A percentile compares a stretch with the other conserved stretches of the same genome.
Evolutionary conservation across 2,888 invertebrate species (phyloP).

Genomic region (Homarus gammarus): DNA sequence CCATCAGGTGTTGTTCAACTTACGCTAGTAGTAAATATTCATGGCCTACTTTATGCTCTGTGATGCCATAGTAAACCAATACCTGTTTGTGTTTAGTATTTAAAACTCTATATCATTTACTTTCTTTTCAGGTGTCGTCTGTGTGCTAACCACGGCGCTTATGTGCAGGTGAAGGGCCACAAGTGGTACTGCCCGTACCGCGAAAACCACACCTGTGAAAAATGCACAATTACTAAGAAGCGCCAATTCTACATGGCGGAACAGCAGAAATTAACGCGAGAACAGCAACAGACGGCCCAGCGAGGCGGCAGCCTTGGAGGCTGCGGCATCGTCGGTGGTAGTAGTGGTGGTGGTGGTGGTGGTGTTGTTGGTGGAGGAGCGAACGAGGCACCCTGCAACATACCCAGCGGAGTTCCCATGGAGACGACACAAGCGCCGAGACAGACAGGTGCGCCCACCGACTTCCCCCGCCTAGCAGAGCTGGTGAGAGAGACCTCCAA

Average conservation of each 20-base stretch:
- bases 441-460: background rate
- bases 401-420: background rate
- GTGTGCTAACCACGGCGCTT: conserved; percentile 64
- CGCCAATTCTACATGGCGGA: conserved; percentile 66
- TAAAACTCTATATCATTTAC: too few species aligned
- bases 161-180: conserved; percentile 66
- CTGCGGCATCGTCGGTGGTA: background rate
- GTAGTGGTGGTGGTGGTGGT: background rate
- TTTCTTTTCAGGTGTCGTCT: conserved; percentile 52
- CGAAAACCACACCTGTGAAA: conserved; percentile 49
- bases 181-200: conserved; percentile 71
- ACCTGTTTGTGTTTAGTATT: too few species aligned
- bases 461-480: conserved; percentile 64
- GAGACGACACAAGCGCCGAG: background rate
- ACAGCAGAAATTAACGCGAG: conserved; percentile 66
- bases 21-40: too few species aligned
- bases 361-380: too few species aligned
- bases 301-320: background rate
- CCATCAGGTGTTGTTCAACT: too few species aligned
- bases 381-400: too few species aligned
- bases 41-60: too few species aligned
- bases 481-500: conserved; percentile 56
- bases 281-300: conserved; percentile 50
- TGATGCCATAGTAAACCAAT: too few species aligned
- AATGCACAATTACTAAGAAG: conserved; percentile 67